phyloP scores from a whole-genome alignment of 1,140 invertebrate species.

The Epicauta chinensis region DNA sequence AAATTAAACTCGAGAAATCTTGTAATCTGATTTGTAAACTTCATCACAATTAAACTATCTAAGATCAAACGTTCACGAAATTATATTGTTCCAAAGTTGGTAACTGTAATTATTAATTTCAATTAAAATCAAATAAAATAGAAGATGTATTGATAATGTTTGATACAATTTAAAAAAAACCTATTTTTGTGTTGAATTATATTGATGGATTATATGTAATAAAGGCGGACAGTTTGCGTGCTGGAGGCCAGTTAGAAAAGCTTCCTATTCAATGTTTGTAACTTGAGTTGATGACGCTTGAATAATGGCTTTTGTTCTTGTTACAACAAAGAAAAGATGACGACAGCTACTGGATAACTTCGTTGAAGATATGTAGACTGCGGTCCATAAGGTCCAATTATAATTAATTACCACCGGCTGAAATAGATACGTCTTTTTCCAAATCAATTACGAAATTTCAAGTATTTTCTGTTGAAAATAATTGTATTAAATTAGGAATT shows the following conservation, averaged over 20 bases:
- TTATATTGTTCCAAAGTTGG: constrained; percentile 21
- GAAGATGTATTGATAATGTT: too few species aligned
- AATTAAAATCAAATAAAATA: constrained; percentile 7
- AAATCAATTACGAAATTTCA: too few species aligned
- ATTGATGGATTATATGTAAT: background rate
- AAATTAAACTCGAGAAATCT: constrained; percentile 16
- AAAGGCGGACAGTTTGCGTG: constrained; percentile 5
- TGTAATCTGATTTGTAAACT: constrained; percentile 23
- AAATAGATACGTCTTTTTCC: too few species aligned
- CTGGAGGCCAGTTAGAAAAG: constrained; percentile 11
- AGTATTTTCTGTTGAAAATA: too few species aligned
- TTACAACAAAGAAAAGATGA: constrained; percentile 13
- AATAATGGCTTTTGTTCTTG: constrained; percentile 19
- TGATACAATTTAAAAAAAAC: too few species aligned
- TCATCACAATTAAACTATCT: constrained; percentile 24
- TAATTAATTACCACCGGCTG: too few species aligned
- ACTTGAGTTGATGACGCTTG: constrained; percentile 19
- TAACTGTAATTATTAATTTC: constrained; percentile 9
- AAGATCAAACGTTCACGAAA: constrained; percentile 21
- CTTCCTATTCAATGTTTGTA: constrained; percentile 10
- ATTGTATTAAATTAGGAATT: too few species aligned
- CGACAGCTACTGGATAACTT: constrained; percentile 13
- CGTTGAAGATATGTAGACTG: too few species aligned
- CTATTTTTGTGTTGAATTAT: constrained; percentile 10
- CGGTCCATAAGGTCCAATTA: too few species aligned